A percentile compares a stretch with the other conserved stretches of the same genome.
These are phyloP conservation scores for Drosophila littoralis DNA, from an alignment of 1,140 invertebrate species.

Conservation along the genomic window DNA sequence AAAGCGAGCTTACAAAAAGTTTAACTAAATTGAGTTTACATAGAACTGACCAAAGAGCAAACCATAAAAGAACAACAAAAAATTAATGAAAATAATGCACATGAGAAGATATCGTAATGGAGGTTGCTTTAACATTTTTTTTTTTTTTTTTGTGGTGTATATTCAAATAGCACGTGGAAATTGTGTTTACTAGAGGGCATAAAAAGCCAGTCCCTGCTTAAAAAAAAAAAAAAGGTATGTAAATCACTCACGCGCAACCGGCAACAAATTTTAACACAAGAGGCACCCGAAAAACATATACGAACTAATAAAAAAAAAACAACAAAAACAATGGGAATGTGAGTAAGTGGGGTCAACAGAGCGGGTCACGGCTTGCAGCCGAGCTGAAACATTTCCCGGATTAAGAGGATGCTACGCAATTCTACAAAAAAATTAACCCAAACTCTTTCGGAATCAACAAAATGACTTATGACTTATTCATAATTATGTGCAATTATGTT, in stretches of 20 bases:
- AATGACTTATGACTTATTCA: conserved; percentile 62
- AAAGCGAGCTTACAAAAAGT: conserved; percentile 17
- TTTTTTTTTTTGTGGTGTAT: not conserved
- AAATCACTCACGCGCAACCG: conserved; percentile 65
- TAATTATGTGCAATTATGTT: conserved; percentile 77
- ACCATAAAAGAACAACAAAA: conserved; percentile 9
- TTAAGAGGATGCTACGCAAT: not conserved
- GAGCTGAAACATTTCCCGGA: conserved; percentile 35
- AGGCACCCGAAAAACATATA: not conserved
- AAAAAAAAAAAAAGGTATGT: conserved; percentile 23
- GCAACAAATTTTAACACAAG: conserved; percentile 35
- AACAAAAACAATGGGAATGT: conserved; percentile 27
- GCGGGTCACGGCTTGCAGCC: conserved; percentile 56
- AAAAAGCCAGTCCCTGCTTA: conserved; percentile 17
- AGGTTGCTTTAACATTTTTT: not conserved
- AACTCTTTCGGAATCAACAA: conserved; percentile 51
- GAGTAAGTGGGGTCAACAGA: conserved; percentile 63
- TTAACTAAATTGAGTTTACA: conserved; percentile 50
- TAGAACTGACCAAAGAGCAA: not conserved
- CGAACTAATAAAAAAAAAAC: conserved; percentile 6
- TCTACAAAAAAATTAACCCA: conserved; percentile 11
- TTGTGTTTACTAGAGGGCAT: conserved; percentile 21
- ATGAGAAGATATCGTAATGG: conserved; percentile 26
- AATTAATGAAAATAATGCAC: conserved; percentile 19
- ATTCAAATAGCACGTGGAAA: conserved; percentile 14